Conservation (phyloP, 2,888 invertebrate genomes). For the Drosophila phalerata region DNA sequence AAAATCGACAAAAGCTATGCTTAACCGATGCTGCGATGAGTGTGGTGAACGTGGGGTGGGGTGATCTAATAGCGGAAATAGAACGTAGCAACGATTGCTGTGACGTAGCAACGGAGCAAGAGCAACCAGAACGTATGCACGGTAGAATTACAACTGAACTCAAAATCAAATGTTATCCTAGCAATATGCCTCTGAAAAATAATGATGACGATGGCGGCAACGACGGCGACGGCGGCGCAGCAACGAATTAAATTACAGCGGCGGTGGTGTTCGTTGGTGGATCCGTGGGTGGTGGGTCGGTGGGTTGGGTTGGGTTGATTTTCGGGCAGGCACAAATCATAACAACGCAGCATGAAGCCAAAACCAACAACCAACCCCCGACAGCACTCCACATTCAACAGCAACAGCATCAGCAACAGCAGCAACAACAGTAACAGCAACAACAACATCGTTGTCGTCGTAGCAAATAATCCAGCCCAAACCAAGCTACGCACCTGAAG, state of each 20-base stretch:
- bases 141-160: conserved; percentile 86
- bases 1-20: conserved; percentile 56
- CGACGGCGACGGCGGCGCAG: conserved; percentile 65
- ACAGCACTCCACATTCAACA: conserved; percentile 33
- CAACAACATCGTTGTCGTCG: conserved; percentile 28
- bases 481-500: conserved; percentile 9
- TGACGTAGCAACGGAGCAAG: conserved; percentile 85
- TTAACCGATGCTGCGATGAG: conserved; percentile 14
- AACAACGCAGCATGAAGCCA: conserved; percentile 17
- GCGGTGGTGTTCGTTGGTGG: conserved; percentile 34
- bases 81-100: conserved; percentile 51
- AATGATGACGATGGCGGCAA: conserved; percentile 68
- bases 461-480: conserved; percentile 76
- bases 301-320: conserved; percentile 17
- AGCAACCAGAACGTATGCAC: conserved; percentile 84
- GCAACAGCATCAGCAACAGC: conserved; percentile 19
- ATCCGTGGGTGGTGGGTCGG: conserved; percentile 31
- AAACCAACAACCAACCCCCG: conserved; percentile 25
- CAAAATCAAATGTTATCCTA: conserved; percentile 86
- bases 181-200: conserved; percentile 85
- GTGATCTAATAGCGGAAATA: conserved; percentile 33
- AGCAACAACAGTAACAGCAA: conserved; percentile 24
- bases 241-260: conserved; percentile 73
- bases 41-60: conserved; percentile 1
- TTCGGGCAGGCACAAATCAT: conserved; percentile 55